Evolutionary conservation across 2,888 invertebrate species (phyloP).

Genomic region (Calameuta pallipes): DNA sequence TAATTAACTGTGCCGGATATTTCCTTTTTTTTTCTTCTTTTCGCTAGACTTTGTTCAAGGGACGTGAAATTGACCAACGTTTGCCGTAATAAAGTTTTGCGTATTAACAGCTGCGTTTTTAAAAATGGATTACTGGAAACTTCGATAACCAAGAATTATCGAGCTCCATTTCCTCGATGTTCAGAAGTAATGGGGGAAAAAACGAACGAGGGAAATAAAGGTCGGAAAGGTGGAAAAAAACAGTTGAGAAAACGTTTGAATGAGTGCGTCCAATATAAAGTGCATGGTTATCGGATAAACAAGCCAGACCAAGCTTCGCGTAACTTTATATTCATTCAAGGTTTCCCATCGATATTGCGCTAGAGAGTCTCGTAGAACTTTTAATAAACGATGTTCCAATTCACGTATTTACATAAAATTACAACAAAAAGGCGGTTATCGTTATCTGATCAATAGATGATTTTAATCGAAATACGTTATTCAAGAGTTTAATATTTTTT

Average conservation of each 20-base stretch:
- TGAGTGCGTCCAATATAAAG: background rate
- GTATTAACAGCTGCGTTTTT: background rate
- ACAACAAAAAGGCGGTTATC: background rate
- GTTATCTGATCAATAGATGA: background rate
- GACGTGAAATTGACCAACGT: background rate
- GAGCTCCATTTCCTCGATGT: background rate
- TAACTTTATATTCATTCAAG: background rate
- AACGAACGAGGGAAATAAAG: background rate
- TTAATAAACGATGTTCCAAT: background rate
- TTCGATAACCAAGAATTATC: background rate
- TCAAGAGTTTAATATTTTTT: background rate
- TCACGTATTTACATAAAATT: background rate
- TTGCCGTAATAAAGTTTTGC: background rate
- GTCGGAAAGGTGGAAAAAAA: background rate
- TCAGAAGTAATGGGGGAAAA: background rate
- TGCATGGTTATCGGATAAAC: background rate
- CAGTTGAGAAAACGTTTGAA: background rate
- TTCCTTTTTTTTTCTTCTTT: background rate
- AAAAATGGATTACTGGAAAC: background rate
- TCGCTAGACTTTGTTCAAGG: background rate
- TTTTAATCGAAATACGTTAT: background rate
- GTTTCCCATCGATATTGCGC: background rate
- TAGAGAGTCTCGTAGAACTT: background rate
- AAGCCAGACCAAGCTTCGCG: background rate
- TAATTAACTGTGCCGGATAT: background rate